Evolutionary conservation across 2,113 vertebrate genomes (phyloP), one percentile per base, ranked within the genome.

Genomic region (Carassius auratus): DNA sequence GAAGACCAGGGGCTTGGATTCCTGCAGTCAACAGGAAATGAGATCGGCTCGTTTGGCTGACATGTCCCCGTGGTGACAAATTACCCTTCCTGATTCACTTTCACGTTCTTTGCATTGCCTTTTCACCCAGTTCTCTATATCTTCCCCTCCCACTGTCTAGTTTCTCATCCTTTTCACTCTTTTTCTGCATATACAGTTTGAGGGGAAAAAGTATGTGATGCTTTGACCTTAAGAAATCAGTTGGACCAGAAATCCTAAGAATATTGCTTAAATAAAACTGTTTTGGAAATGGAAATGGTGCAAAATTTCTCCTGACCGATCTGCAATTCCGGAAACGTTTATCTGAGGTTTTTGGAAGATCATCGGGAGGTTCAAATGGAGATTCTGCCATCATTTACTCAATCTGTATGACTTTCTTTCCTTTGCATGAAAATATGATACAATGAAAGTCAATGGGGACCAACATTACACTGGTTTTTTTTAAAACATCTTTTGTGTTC

Each of bases 11-110:
- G 71, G 45, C 85, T 87, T 90, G 89, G 92, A 92, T 93, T 94
- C 93, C 93, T 93, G 93, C 92, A 92, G 92, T 91, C 91, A 94
- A 94, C 93, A 94, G 94, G 93, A 95, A 94, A 95, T 94, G 92
- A 94, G 93, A 93, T 90, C 88, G 90, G 89, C 92, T 93, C 91
- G 92, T 94, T 95, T 94, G 92, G 93, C 92, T 93, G 93, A 94
- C 90, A 90, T 88, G 86, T 88, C 87, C 84, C 88, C 87, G 81
- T 88, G 88, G 91, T 93, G 93, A 93, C 92, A 93, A 94, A 94
- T 94, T 89, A 92, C 91, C 90, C 82, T 86, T 83, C 87, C 52
- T 77, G 38, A 84, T 71, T 81, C 69, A 50, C 74, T 85, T 52
- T 76, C 75, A 36, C 21, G 15, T 74, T 52, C 38, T 87, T 81